A percentile compares a stretch with the other conserved stretches of the same genome.
These are phyloP conservation scores for Aurelia aurita DNA, from an alignment of 30 jellyfish, hydroid and myxozoan genomes.

Conservation along the genomic window DNA sequence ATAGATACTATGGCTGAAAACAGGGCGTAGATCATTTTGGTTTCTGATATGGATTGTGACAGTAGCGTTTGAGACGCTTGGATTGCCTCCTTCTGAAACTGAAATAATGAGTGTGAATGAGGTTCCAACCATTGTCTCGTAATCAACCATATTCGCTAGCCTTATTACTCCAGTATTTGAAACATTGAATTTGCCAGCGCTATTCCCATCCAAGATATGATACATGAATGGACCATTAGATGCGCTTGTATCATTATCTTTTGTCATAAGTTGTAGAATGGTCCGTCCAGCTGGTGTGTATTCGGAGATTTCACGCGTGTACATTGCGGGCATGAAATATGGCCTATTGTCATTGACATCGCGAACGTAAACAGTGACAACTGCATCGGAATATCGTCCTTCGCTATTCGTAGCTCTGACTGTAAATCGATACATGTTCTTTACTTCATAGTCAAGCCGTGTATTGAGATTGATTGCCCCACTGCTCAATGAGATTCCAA, in stretches of 20 bases:
- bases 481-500: constrained; percentile 34
- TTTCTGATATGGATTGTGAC: constrained; percentile 63
- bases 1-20: constrained; percentile 44
- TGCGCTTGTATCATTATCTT: constrained; percentile 68
- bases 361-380: constrained; percentile 62
- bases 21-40: constrained; percentile 71
- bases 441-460: constrained; percentile 70
- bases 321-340: constrained; percentile 39
- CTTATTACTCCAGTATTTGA: constrained; percentile 44
- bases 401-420: constrained; percentile 78
- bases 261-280: constrained; percentile 49
- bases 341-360: constrained; percentile 94
- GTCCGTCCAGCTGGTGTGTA: constrained; percentile 59
- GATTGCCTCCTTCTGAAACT: constrained; percentile 52
- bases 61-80: constrained; percentile 65
- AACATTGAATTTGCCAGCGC: constrained; percentile 39
- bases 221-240: constrained; percentile 45
- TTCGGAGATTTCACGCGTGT: constrained; percentile 69
- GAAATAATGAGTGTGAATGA: constrained; percentile 44
- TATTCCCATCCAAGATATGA: constrained; percentile 44
- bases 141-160: constrained; percentile 48
- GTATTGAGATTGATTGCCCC: constrained; percentile 53
- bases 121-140: constrained; percentile 62
- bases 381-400: constrained; percentile 56
- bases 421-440: constrained; percentile 59